Evolutionary conservation across 2,113 vertebrate genomes (phyloP), one percentile per base, ranked within the genome.

Genomic region (Dipodomys ordii): DNA sequence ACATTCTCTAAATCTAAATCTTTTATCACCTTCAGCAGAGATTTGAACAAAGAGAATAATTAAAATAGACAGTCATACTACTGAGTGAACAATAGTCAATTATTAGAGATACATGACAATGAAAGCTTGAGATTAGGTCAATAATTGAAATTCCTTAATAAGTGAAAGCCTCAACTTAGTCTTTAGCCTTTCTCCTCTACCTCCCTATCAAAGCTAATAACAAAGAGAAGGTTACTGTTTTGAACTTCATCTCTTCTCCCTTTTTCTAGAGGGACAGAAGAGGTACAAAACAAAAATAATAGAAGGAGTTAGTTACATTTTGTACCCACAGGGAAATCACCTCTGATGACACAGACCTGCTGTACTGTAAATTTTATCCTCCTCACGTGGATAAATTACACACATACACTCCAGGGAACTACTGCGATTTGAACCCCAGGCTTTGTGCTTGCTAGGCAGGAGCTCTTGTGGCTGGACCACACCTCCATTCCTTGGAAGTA

Each of bases 1-100:
- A 90, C 88, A n/a, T 94, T 97, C 88, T 95, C 94, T 96, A 92
- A 79, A 95, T 68, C 93, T 98, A 96, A 98, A 97, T 98, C 92
- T 98, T 98, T 97, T 92, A 98, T 97, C 94, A 97, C 90, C 87
- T 96, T 95, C 39, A 39, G 78, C 93, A 92, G 79, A 87, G 87
- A 92, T 67, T 94, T 86, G 79, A 96, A 96, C 90, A 89, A 93
- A 92, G 73, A 95, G 4, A 49, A 87, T 46, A 5, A 39, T 93
- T 97, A 96, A 98, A 96, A 96, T 94, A 97, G 86, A 65, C 87
- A 87, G 62, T 7, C 62, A 92, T 90, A 96, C 62, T 92, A 72
- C 57, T 44, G 65, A 93, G 62, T 91, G 23, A 53, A 39, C 49
- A 91, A 25, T 12, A 44, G 78, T 83, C 86, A 30, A 35, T 81